A percentile compares a stretch with the other conserved stretches of the same genome.
phyloP scores from a whole-genome alignment of 2,113 vertebrate genomes.

The Campylomormyrus numenius region DNA sequence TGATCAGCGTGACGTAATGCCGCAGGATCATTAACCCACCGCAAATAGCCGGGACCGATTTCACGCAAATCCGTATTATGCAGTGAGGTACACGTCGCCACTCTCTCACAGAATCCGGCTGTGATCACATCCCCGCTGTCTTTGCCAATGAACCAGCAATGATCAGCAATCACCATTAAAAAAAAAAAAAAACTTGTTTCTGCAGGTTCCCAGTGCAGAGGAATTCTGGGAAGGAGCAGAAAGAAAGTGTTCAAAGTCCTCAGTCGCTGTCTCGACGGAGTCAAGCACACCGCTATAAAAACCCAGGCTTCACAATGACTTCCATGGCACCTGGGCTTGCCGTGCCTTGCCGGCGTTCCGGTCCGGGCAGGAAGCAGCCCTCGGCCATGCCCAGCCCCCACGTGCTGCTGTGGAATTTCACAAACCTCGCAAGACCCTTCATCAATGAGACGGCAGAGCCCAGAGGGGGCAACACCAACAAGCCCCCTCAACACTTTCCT shows the following conservation, averaged over 20 bases:
- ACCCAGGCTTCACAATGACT: not conserved
- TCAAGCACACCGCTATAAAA: not conserved
- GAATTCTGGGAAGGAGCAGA: not conserved
- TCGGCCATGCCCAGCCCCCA: not conserved
- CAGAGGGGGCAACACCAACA: not conserved
- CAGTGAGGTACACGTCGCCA: not conserved
- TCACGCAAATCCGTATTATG: not conserved
- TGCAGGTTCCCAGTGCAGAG: not conserved
- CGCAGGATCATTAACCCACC: not conserved
- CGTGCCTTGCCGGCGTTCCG: not conserved
- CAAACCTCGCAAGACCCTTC: not conserved
- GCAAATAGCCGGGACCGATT: not conserved
- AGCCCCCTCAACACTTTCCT: not conserved
- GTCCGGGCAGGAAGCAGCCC: not conserved
- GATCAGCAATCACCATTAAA: not conserved
- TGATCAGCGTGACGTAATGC: not conserved
- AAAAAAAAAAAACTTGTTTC: not conserved
- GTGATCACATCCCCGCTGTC: no score
- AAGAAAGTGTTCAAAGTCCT: slow-evolving; percentile 46
- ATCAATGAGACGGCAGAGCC: not conserved
- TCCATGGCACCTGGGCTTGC: not conserved
- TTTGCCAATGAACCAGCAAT: not conserved
- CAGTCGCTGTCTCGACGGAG: slow-evolving; percentile 13
- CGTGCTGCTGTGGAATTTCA: not conserved
- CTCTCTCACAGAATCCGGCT: not conserved